Evolutionary conservation across 2,888 invertebrate genomes (phyloP), one percentile per base, ranked within the genome.

Genomic region (Rotaria magnacalcarata): DNA sequence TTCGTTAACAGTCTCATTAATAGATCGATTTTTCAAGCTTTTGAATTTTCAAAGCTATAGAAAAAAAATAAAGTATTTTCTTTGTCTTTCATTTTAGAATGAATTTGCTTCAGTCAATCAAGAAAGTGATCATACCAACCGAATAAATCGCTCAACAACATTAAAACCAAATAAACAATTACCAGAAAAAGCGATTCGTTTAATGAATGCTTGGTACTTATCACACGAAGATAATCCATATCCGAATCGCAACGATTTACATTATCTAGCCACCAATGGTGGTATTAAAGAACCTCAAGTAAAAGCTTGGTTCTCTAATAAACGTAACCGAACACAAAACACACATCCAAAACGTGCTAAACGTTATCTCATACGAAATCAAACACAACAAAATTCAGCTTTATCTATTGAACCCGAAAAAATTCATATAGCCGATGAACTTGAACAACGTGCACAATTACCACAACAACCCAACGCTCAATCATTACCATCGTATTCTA

Each of bases 151-250:
- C 4, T 24, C 47, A 16, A 80, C 24, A 47, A 47, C 47, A 84
- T 74, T 84, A 5, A 86, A 84, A 84, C 50, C 67, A 52, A 58
- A 75, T 52, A 86, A 89, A 87, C 89, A 89, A 6, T 88, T 90
- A n/a, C 87, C 87, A 14, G 87, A 85, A 74, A 84, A 84, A 84
- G 87, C 87, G 2, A 85, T 85, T 54, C 58, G 50, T 84, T 67
- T 87, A 67, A 87, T 87, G 87, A 87, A 87, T 14, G 84, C 56
- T 27, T 87, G 87, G 87, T 87, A 50, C 56, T 47, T 60, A 50
- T 34, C 27, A 10, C 58, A 87, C 84, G 43, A 60, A 19, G 75
- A 85, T 50, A 85, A 85, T 60, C 87, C 87, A 43, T 87, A 87
- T 87, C 87, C 87, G n/a, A 84, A 80, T 14, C 85, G 84, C 21